Base-by-base conservation (phyloP, 2,888 invertebrate species). In the Lycophotia porphyrea region DNA sequence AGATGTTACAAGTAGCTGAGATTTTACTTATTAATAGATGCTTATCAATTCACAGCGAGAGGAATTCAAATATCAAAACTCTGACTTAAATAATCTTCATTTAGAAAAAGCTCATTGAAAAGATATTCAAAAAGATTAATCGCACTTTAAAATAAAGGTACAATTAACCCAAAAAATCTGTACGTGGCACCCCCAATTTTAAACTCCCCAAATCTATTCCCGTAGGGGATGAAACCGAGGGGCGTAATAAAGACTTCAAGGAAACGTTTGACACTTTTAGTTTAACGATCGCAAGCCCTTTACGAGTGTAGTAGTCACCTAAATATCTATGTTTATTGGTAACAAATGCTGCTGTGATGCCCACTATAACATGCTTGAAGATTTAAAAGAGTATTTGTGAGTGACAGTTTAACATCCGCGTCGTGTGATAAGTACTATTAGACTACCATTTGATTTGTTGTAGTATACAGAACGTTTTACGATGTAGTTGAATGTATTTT, bases 271-370 rank as follows among this genome's bases (percentile, higher is more conserved):
- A 82, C 87, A 84, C 78, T 84, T 77, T 84, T 66, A 82, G 75
- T 84, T 84, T 86, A 76, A 86, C 86, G 81, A 73, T n/a, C 44
- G 52, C 55, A 36, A 70, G 74, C 78, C 81, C 52, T 78, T 79
- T 81, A 81, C 77, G 81, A 76, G 21, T 64, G 44, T 63, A 68
- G 78, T 70, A 69, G 82, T 73, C 77, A 81, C 65, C 66, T 87
- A 87, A 85, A 87, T 71, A 78, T 71, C 36, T 71, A 73, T 78
- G 82, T 88, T 88, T 88, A 88, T 85, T 79, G 58, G 71, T 71
- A 76, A 78, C 88, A 83, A 88, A 84, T 88, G 88, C 76, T 63
- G 21, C 18, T 52, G 76, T 74, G 81, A 88, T 76, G 72, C 11
- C 44, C n/a, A 69, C 75, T 73, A 67, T 66, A 42, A 76, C 66